Evolutionary conservation across 2,888 invertebrate species (phyloP).

Genomic region (Hanleya hanleyi): DNA sequence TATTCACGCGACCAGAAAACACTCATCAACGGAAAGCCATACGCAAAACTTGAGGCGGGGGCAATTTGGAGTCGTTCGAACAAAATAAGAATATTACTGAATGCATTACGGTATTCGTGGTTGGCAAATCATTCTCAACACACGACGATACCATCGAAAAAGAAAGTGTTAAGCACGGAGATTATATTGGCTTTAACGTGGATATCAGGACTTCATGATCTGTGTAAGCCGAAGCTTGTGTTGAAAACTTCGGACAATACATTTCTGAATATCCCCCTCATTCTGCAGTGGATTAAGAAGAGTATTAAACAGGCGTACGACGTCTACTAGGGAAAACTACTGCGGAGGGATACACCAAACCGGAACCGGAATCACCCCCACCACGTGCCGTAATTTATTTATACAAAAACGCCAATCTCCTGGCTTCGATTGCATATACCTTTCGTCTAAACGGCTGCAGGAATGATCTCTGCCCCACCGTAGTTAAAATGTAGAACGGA

Average conservation of each 20-base stretch:
- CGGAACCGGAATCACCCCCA: slow-evolving; percentile 31
- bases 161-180: neutral
- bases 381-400: slow-evolving; percentile 36
- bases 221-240: slow-evolving; percentile 35
- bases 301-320: slow-evolving; percentile 8
- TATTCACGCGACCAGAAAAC: neutral
- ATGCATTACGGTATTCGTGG: neutral
- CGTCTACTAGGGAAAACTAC: slow-evolving; percentile 37
- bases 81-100: neutral
- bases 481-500: too few species aligned
- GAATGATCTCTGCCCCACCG: too few species aligned
- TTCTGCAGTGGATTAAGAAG: slow-evolving; percentile 33
- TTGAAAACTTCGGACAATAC: slow-evolving; percentile 35
- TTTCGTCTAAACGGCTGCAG: too few species aligned
- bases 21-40: neutral
- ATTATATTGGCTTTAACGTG: neutral
- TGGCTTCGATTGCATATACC: too few species aligned
- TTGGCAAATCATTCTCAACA: neutral
- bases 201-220: neutral
- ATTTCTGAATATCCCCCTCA: slow-evolving; percentile 39
- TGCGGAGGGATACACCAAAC: slow-evolving; percentile 38
- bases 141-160: neutral
- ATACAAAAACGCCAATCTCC: too few species aligned
- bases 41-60: neutral
- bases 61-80: too few species aligned